Conservation (phyloP, 2,888 invertebrate species). For the Muschampia staudingeri region DNA sequence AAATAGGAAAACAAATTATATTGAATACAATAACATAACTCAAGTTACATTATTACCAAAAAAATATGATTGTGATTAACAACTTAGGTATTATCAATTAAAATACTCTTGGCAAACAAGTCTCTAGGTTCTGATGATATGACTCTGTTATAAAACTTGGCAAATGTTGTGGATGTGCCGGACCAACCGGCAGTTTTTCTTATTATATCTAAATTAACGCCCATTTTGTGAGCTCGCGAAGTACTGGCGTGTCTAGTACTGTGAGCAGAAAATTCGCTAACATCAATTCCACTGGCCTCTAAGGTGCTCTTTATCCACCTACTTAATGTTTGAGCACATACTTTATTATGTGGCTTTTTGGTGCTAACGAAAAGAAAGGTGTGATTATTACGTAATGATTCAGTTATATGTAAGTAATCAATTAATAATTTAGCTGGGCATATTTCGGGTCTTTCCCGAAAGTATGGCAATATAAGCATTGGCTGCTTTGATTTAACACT, state of each 20-base stretch:
- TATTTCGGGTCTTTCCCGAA: conserved; percentile 33
- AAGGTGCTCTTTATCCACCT: conserved; percentile 59
- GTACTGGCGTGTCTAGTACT: conserved; percentile 62
- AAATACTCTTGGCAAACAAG: conserved; percentile 11
- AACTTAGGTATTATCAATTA: background rate
- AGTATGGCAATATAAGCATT: conserved; percentile 30
- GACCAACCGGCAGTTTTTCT: conserved; percentile 43
- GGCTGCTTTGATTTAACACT: conserved; percentile 36
- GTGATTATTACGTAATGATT: conserved; percentile 36
- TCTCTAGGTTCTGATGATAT: background rate
- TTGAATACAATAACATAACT: background rate
- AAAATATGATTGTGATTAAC: background rate
- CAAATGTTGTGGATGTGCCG: conserved; percentile 15
- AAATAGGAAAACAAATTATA: background rate
- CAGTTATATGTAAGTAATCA: conserved; percentile 34
- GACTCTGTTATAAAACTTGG: background rate
- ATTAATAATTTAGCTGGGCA: conserved; percentile 53
- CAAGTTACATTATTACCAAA: background rate
- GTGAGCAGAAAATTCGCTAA: conserved; percentile 49
- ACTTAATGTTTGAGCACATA: conserved; percentile 52
- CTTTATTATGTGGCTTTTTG: conserved; percentile 54
- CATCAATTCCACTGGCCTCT: conserved; percentile 57
- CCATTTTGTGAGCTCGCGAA: conserved; percentile 46
- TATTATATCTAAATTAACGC: conserved; percentile 51
- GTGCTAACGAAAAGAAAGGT: conserved; percentile 47